A percentile compares a stretch with the other conserved stretches of the same genome.
These are phyloP conservation scores for Mellivora capensis DNA, from an alignment of 2,113 vertebrate genomes.

Conservation along the genomic window DNA sequence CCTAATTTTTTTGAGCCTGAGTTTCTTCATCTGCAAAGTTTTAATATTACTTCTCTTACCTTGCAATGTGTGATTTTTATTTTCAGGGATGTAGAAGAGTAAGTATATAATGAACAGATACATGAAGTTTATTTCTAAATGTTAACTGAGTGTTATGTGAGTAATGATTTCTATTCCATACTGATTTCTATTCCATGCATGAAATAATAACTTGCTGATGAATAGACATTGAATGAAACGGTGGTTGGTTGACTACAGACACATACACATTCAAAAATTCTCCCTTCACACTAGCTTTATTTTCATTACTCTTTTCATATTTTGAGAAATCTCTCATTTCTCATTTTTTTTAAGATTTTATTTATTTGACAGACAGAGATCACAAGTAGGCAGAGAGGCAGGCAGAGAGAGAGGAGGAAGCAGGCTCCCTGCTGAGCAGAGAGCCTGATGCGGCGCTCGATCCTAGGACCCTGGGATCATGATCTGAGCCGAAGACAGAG, in stretches of 20 bases:
- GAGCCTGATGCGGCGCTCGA: too few species aligned
- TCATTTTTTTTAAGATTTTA: not conserved
- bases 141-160: not conserved
- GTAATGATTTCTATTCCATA: not conserved
- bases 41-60: not conserved
- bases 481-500: too few species aligned
- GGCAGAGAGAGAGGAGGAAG: too few species aligned
- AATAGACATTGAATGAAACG: not conserved
- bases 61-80: not conserved
- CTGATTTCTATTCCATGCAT: not conserved
- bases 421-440: too few species aligned
- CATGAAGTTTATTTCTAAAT: not conserved
- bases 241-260: not conserved
- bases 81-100: not conserved
- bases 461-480: too few species aligned
- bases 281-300: not conserved
- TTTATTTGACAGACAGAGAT: too few species aligned
- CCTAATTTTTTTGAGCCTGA: not conserved
- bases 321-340: not conserved
- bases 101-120: not conserved
- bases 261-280: not conserved
- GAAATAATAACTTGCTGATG: not conserved
- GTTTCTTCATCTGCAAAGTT: not conserved
- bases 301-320: not conserved
- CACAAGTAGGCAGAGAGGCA: too few species aligned